Evolutionary conservation across 2,888 invertebrate species (phyloP).

Genomic region (Hedya salicella): DNA sequence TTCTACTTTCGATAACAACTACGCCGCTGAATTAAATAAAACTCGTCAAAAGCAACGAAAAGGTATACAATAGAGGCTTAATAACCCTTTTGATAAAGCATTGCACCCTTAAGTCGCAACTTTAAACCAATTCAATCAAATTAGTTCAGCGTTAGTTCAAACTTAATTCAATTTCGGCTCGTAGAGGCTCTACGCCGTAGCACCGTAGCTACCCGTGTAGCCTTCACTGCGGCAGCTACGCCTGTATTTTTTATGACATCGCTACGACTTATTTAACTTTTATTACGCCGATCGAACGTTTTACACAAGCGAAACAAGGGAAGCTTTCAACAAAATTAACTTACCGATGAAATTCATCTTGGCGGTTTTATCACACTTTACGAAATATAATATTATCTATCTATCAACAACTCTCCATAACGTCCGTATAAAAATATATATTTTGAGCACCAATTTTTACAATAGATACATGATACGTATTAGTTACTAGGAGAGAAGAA

Average conservation of each 20-base stretch:
- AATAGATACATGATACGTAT: slow-evolving; percentile 81
- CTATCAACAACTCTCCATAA: slow-evolving; percentile 70
- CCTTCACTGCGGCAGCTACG: slow-evolving; percentile 38
- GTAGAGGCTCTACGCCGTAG: slow-evolving; percentile 32
- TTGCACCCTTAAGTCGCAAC: slow-evolving; percentile 17
- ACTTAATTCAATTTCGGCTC: slow-evolving; percentile 21
- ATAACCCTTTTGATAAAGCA: slow-evolving; percentile 5
- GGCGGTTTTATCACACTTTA: slow-evolving; percentile 62
- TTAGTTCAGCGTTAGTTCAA: slow-evolving; percentile 10
- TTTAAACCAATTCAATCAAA: slow-evolving; percentile 23
- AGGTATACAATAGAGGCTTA: slow-evolving; percentile 1
- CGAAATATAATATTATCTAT: slow-evolving; percentile 54
- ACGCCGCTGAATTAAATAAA: slow-evolving; percentile 11
- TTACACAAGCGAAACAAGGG: background rate
- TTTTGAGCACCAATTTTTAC: slow-evolving; percentile 79
- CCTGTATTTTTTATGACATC: slow-evolving; percentile 33
- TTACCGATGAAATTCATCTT: slow-evolving; percentile 81
- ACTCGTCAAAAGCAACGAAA: background rate
- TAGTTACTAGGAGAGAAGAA: slow-evolving; percentile 61
- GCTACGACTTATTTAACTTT: slow-evolving; percentile 33
- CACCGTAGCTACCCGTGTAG: slow-evolving; percentile 4
- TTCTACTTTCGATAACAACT: background rate
- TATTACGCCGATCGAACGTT: slow-evolving; percentile 4
- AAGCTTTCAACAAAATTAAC: slow-evolving; percentile 51
- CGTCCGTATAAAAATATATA: slow-evolving; percentile 72